Conservation (phyloP, 2,888 invertebrate species). For the Oxyteleia sp. region DNA sequence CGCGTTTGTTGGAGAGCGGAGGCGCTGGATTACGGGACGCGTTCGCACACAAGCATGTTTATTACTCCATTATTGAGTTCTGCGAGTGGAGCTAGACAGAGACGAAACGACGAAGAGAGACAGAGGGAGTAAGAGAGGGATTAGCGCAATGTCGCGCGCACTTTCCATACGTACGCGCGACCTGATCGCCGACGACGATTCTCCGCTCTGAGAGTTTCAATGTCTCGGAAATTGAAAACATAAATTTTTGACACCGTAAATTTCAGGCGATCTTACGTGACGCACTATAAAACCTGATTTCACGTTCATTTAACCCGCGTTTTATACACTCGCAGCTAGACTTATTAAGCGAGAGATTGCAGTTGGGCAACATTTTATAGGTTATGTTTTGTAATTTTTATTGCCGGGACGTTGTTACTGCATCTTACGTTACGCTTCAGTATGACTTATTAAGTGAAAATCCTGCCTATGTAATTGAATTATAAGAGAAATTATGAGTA, state of each 20-base stretch:
- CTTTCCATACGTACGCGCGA: constrained; percentile 56
- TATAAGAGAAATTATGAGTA: constrained; percentile 1
- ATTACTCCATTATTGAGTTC: constrained; percentile 70
- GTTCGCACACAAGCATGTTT: constrained; percentile 67
- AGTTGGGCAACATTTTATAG: constrained; percentile 7
- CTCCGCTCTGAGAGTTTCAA: constrained; percentile 77
- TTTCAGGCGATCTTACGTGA: constrained; percentile 56
- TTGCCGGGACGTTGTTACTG: not conserved
- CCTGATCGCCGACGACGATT: constrained; percentile 62
- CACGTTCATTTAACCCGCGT: constrained; percentile 16
- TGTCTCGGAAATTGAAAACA: constrained; percentile 85
- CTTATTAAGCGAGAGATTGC: constrained; percentile 7
- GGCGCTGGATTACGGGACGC: constrained; percentile 54
- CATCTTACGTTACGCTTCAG: not conserved
- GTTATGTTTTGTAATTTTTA: constrained; percentile 24
- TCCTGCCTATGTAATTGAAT: not conserved
- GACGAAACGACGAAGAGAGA: constrained; percentile 35
- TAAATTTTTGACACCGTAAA: constrained; percentile 84
- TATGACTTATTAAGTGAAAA: constrained; percentile 5
- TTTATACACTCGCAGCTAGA: constrained; percentile 3
- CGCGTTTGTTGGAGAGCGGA: constrained; percentile 15
- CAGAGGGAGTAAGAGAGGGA: constrained; percentile 36
- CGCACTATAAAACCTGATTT: constrained; percentile 38
- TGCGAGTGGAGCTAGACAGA: constrained; percentile 44
- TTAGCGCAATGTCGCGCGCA: constrained; percentile 52